Percentiles rank a stretch among this genome's conserved stretches.
Evolutionary conservation across 2,888 invertebrate genomes (phyloP).

Genomic region (Diogma glabrata): DNA sequence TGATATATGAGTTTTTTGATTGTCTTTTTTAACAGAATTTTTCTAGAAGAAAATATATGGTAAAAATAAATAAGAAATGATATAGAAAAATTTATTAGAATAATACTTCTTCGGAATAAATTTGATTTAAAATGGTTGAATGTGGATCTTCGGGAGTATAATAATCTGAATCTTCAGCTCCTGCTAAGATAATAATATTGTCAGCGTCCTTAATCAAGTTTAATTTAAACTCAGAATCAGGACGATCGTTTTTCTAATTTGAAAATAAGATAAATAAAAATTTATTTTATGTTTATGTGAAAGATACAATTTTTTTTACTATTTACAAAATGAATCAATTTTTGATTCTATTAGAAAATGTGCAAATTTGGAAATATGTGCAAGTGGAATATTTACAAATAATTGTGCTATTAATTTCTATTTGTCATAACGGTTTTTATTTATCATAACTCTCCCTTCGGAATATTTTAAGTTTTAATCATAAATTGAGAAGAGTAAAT

Average conservation of each 20-base stretch:
- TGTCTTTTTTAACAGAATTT: conserved; percentile 15
- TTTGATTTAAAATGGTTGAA: conserved; percentile 52
- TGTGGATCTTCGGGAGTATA: conserved; percentile 67
- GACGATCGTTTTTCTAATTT: conserved; percentile 23
- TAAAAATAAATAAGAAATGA: background rate
- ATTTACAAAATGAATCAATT: too few species aligned
- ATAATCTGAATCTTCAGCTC: conserved; percentile 63
- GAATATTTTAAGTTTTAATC: too few species aligned
- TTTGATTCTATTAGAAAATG: too few species aligned
- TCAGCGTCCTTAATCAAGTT: conserved; percentile 19
- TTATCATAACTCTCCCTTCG: too few species aligned
- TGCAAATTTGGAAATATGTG: too few species aligned
- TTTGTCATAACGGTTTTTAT: too few species aligned
- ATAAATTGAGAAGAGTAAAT: too few species aligned
- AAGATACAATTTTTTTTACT: too few species aligned
- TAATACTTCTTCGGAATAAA: conserved; percentile 36
- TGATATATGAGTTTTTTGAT: conserved; percentile 19
- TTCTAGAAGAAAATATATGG: conserved; percentile 11
- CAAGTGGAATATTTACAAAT: too few species aligned
- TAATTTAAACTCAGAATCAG: conserved; percentile 20
- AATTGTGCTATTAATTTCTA: too few species aligned
- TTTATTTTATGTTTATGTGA: too few species aligned
- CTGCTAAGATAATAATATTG: conserved; percentile 22
- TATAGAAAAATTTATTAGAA: background rate
- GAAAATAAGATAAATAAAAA: too few species aligned